Conservation (phyloP, 2,888 invertebrate species). For the Diogma glabrata region DNA sequence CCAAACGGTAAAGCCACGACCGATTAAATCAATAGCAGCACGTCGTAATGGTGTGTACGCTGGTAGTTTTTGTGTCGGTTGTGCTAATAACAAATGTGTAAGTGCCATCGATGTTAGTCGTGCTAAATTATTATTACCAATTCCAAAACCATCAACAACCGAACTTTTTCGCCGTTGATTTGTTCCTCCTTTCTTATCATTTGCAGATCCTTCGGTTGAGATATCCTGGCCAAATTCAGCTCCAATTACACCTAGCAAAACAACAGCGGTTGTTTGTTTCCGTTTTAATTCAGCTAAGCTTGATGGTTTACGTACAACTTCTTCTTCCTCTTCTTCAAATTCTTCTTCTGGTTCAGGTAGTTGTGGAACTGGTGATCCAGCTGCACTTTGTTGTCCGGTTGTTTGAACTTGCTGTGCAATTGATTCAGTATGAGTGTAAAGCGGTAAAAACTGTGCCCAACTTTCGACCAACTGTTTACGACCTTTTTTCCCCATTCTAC, state of each 20-base stretch:
- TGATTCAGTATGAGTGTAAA: constrained; percentile 69
- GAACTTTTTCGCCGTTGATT: constrained; percentile 57
- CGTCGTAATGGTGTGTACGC: constrained; percentile 86
- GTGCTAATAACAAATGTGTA: constrained; percentile 81
- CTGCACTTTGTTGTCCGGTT: constrained; percentile 21
- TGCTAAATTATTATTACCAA: constrained; percentile 80
- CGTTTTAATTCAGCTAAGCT: constrained; percentile 76
- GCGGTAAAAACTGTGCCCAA: constrained; percentile 92
- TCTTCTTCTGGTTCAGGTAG: constrained; percentile 41
- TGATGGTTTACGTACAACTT: constrained; percentile 73
- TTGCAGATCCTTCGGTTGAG: constrained; percentile 50
- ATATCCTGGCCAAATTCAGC: constrained; percentile 98
- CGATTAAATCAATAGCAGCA: constrained; percentile 94
- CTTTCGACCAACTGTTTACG: constrained; percentile 85
- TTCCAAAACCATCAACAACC: constrained; percentile 74
- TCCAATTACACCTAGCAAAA: constrained; percentile 92
- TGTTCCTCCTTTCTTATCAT: constrained; percentile 13
- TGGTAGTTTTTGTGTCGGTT: constrained; percentile 73
- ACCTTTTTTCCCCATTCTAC: constrained; percentile 61
- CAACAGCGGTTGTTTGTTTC: constrained; percentile 95
- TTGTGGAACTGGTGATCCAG: constrained; percentile 11
- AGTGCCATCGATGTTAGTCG: constrained; percentile 88
- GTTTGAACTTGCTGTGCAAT: constrained; percentile 53
- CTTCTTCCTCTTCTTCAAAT: constrained; percentile 76
- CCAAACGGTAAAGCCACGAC: constrained; percentile 97